Base-by-base conservation (phyloP, 2,113 vertebrate species). In the Lagopus muta region DNA sequence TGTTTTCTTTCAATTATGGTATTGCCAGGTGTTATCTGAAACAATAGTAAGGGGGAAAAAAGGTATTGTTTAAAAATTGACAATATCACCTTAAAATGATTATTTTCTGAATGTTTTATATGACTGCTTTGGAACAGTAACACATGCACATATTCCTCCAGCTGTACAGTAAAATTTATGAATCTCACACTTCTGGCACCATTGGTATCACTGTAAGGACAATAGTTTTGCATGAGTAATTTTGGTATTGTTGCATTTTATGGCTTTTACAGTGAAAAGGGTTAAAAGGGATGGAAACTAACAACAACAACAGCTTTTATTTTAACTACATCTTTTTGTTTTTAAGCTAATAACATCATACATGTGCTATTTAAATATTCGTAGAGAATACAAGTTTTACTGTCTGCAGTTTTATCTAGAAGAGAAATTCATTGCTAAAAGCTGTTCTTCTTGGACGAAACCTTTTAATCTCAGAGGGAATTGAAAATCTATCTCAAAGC, bases 141-240 rank as follows among this genome's bases (percentile, higher is more conserved):
- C 50, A 83, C 38, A 74, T 40, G 42, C 25, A 50, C 42, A 27
- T 77, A 75, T 28, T 48, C 69, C 80, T 90, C 65, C 73, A 95
- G 52, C 65, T 92, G 82, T 57, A 81, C 75, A 71, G 61, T 83
- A 83, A 96, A 90, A 81, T 86, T 88, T 64, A 74, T 86, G 86
- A 93, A 92, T 32, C 47, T 90, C 38, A 81, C 67, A 72, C 47
- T 96, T 93, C 65, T 78, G 64, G 60, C 58, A 77, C 38, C 65
- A 24, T 6, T 88, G 88, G 38, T 92, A 76, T 92, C 72, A 62
- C 34, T 61, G 6, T 81, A 64, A 83, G 55, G 38, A 83, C 50
- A 77, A 61, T 47, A 47, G 34, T 72, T 93, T 86, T 87, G 25
- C 34, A 30, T 64, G 52, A 82, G 64, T 13, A 55, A 17, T 58